Base-by-base conservation (phyloP, 2,797 vertebrate species). In the Fringilla coelebs region DNA sequence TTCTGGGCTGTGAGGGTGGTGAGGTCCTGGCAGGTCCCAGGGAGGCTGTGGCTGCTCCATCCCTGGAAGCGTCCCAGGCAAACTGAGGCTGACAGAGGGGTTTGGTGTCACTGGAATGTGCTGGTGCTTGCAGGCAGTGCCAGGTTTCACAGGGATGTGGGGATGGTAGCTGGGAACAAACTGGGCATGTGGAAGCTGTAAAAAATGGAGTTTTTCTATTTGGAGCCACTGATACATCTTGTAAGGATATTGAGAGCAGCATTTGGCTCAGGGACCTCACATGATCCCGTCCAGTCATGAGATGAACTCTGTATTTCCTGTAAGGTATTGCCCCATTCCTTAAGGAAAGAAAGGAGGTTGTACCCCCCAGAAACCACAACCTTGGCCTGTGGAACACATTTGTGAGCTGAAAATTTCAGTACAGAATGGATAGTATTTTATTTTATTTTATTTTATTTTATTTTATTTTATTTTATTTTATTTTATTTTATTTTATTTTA, bases 21-120 rank as follows among this genome's bases (percentile, higher is more conserved):
- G 34, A 74, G 2, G 2, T 1, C 0, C 17, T 49, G 49, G 11
- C 15, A 65, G n/a, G 2, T 0, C 5, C 24, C 25, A 28, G 41
- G 12, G 68, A 40, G 9, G 8, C 38, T 32, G 46, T 5, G 0
- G 9, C 12, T 40, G 31, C 36, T 8, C 9, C 46, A n/a, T 68
- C 19, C 7, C 63, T 55, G 29, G 4, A 32, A 84, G 18, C 28
- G 12, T 41, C 1, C 26, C 6, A 58, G 52, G 26, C 3, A 46
- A 62, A 19, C 52, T 41, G 48, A 58, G 34, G 20, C 28, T 31
- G 28, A 16, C 46, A 36, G 73, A 0, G 1, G 52, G 14, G 4
- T 83, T 74, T 83, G 79, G 61, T 72, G 80, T 63, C 40, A 0
- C 36, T 60, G 76, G 31, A 75, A 46, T 2, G 2, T 81, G 70